These are phyloP conservation scores for Ormyrus thymus DNA, from an alignment of 2,888 invertebrate species.

Conservation along the genomic window DNA sequence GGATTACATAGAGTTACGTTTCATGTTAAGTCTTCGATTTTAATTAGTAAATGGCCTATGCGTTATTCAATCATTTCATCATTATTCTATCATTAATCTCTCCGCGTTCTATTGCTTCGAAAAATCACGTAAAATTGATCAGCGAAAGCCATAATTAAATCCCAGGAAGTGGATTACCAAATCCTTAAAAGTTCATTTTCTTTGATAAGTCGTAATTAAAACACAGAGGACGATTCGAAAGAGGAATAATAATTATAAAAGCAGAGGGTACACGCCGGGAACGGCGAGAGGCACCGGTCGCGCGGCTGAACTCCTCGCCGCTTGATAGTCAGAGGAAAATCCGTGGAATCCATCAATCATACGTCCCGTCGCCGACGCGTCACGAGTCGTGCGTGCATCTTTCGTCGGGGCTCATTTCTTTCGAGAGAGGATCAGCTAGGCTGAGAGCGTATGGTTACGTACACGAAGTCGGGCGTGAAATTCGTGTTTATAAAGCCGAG, in stretches of 20 bases:
- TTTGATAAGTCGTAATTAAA: too few species aligned
- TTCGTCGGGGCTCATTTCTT: slow-evolving; percentile 10
- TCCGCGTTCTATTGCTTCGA: too few species aligned
- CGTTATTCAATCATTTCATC: too few species aligned
- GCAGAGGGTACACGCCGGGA: slow-evolving; percentile 7
- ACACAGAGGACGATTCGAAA: too few species aligned
- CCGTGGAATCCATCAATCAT: slow-evolving; percentile 52
- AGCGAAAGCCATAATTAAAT: too few species aligned
- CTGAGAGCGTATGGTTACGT: not conserved
- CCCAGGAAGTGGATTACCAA: too few species aligned
- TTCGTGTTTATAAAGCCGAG: slow-evolving; percentile 44
- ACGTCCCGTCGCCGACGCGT: slow-evolving; percentile 2
- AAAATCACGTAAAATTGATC: too few species aligned
- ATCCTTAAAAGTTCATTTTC: too few species aligned
- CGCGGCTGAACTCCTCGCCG: slow-evolving; percentile 37
- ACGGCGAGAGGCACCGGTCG: slow-evolving; percentile 38
- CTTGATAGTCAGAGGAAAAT: slow-evolving; percentile 48
- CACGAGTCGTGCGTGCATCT: slow-evolving; percentile 4
- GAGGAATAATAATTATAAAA: not conserved
- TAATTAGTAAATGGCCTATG: too few species aligned
- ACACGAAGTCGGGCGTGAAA: slow-evolving; percentile 37
- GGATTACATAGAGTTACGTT: too few species aligned
- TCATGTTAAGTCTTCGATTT: too few species aligned
- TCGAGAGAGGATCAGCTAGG: not conserved
- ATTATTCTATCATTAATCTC: too few species aligned